Base-by-base conservation (phyloP, 2,797 vertebrate genomes). In the Serranus cabrilla region DNA sequence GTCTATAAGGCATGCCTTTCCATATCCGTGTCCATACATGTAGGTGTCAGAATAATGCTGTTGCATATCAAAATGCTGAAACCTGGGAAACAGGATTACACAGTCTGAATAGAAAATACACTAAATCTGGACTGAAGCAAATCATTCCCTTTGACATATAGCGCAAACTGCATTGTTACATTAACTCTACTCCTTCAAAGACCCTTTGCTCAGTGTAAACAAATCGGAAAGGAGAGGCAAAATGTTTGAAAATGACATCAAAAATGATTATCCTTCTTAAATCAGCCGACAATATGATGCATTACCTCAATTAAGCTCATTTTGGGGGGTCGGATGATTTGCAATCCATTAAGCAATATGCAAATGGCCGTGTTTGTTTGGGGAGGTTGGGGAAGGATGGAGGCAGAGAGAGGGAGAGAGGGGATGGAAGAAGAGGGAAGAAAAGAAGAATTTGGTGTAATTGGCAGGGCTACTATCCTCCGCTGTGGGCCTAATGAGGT, bases 331-430 rank as follows among this genome's bases (percentile, higher is more conserved):
- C 60, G 58, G 71, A 75, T 83, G 85, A 85, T 89, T 91, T 71
- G 78, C 87, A 91, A 93, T 83, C 92, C 92, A 93, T 94, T 94
- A 93, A 80, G 85, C 89, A 90, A 91, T 94, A 92, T 94, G 90
- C 83, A 94, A 92, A 93, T 94, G 62, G 39, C 0, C 25, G 27
- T 89, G 85, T 91, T 94, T 93, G 85, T 94, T 90, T 89, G 78
- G 78, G 78, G 84, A 81, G 69, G 69, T 72, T 85, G 68, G 63
- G 76, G 57, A 81, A 76, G 31, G 64, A 78, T 70, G 25, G 63
- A 80, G 34, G 50, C 59, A 80, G 18, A 59, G 18, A 61, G 54
- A 39, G 40, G 66, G 59, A 60, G 69, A 25, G 46, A 20, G 31
- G 34, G 14, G 37, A 47, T 20, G 23, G 74, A 73, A 71, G 58